Percentiles rank a stretch among this genome's conserved stretches.
Conservation (phyloP, 2,113 vertebrate genomes). For the Natator depressus region DNA sequence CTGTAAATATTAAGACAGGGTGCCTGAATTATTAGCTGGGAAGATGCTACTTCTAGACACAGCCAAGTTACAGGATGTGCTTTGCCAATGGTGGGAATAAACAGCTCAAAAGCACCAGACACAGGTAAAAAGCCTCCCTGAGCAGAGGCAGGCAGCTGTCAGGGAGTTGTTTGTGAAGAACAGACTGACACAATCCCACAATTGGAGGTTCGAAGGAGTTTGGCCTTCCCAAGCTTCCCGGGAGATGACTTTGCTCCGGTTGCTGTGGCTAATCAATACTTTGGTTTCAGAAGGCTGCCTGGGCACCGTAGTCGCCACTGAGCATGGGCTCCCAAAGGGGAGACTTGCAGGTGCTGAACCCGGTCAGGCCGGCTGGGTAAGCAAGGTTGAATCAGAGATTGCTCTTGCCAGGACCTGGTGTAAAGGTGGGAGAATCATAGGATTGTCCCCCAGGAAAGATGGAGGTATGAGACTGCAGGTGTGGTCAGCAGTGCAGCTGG, state of each 20-base stretch:
- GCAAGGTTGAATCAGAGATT: too few species aligned
- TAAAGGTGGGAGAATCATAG: too few species aligned
- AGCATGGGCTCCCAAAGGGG: background rate
- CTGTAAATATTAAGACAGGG: too few species aligned
- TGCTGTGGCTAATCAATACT: background rate
- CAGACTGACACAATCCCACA: background rate
- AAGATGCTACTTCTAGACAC: background rate
- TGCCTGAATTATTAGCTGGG: background rate
- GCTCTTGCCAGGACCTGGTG: too few species aligned
- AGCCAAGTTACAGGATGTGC: background rate
- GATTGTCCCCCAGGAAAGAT: too few species aligned
- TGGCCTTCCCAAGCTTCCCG: background rate
- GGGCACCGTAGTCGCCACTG: too few species aligned
- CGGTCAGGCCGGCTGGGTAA: background rate
- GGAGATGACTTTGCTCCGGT: background rate
- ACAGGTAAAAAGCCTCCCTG: background rate
- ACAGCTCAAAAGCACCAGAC: background rate
- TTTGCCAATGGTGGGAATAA: background rate
- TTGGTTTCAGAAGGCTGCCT: too few species aligned
- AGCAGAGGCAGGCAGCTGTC: background rate
- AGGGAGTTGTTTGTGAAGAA: background rate
- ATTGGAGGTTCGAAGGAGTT: background rate
- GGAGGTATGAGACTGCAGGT: too few species aligned
- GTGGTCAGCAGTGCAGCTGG: too few species aligned
- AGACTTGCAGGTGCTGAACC: background rate